Base-by-base conservation (phyloP, 37 sponge, comb jelly and placozoan species). In the Spongia lamella region DNA sequence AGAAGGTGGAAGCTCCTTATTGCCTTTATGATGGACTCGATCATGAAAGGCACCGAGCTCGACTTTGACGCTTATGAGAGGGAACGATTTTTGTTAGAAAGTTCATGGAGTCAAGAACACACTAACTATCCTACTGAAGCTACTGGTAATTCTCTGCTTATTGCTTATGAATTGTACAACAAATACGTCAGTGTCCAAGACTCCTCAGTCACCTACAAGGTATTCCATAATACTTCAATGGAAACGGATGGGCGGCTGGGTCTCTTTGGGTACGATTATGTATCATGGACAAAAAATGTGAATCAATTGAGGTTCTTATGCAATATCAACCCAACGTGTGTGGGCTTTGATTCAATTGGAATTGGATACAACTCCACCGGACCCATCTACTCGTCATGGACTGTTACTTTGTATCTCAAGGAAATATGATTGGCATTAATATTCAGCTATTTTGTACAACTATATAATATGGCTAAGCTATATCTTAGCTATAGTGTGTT, bases 1-100 rank as follows among this genome's bases (percentile, higher is more conserved):
- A 35, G 40, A 7, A 55, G 90, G 13, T 89, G 90, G 90, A 38
- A 62, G 24, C 59, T 89, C 27, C 85, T 80, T 40, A 55, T 61
- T 13, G 13, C 11, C 14, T 17, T 1, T 5, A n/a, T 84, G 54
- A 22, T 20, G 9, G 35, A 21, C 0, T 22, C 75, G 20, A 47
- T 84, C 15, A 39, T 24, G 13, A 36, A 65, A 7, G 57, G 52
- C 37, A 43, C 26, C 3, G 26, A 37, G 6, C 34, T 85, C 14
- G 58, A 85, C 58, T 24, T 21, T 27, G 60, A 33, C n/a, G 70
- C 30, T 15, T 79, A 68, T 36, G 82, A 82, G 65, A 35, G 11
- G 26, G 49, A 36, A 24, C 20, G 39, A 26, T 67, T 67, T 53
- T 13, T 55, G 3, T 35, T 60, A 20, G 82, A 82, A 53, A 35